phyloP scores from a whole-genome alignment of 2,797 vertebrate genomes.

The Anabas testudineus region DNA sequence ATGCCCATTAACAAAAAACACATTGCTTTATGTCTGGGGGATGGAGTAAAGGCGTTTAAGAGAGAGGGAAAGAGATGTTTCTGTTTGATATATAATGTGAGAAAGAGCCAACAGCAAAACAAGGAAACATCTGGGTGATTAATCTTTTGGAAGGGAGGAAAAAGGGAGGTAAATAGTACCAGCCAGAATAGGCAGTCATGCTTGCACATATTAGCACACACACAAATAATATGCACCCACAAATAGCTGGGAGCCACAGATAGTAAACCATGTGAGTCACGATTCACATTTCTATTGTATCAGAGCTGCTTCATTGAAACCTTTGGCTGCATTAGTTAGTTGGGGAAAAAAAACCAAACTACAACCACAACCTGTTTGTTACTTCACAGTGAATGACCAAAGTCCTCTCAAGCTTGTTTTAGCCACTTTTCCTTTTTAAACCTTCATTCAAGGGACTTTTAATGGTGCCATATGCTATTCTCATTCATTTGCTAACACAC shows the following conservation, averaged over 20 bases:
- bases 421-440: conserved; percentile 40
- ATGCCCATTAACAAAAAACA: conserved; percentile 79
- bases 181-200: conserved; percentile 60
- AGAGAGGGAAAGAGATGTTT: conserved; percentile 73
- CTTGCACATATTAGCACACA: conserved; percentile 27
- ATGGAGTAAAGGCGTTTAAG: conserved; percentile 20
- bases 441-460: conserved; percentile 26
- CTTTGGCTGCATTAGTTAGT: conserved; percentile 27
- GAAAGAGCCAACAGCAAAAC: conserved; percentile 89
- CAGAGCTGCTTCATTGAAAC: conserved; percentile 50
- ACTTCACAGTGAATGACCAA: conserved; percentile 10
- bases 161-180: conserved; percentile 73
- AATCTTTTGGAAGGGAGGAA: conserved; percentile 81
- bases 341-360: conserved; percentile 5
- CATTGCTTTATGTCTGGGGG: conserved; percentile 65
- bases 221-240: conserved; percentile 23
- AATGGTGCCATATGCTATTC: conserved; percentile 59
- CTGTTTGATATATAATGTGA: conserved; percentile 87
- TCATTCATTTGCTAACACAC: conserved; percentile 57
- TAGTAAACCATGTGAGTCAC: conserved; percentile 62
- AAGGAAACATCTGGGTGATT: conserved; percentile 91
- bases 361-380: not conserved
- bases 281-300: conserved; percentile 80
- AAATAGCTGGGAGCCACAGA: conserved; percentile 72
- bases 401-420: conserved; percentile 25